These are phyloP conservation scores for Gortyna flavago DNA, from an alignment of 2,888 invertebrate genomes.

Conservation along the genomic window DNA sequence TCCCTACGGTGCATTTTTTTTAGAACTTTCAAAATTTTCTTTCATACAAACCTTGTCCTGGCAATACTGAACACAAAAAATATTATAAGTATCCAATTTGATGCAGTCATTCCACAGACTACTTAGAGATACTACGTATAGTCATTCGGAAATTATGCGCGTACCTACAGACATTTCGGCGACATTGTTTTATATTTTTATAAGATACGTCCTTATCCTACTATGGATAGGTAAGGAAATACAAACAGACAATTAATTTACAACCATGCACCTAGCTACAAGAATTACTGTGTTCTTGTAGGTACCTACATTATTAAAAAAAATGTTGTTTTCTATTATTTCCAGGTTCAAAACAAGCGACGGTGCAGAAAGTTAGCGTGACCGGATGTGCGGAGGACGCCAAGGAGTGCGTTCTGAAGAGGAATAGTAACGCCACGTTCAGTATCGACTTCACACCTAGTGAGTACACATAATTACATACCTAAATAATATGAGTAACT, in stretches of 20 bases:
- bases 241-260: not conserved
- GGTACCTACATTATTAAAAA: not conserved
- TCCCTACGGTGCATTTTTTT: too few species aligned
- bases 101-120: too few species aligned
- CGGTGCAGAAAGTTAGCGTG: slow-evolving; percentile 89
- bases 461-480: slow-evolving; percentile 68
- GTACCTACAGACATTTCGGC: too few species aligned
- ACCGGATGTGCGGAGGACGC: slow-evolving; percentile 90
- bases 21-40: too few species aligned
- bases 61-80: too few species aligned
- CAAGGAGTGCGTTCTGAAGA: slow-evolving; percentile 90
- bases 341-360: slow-evolving; percentile 91
- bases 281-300: not conserved
- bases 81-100: too few species aligned
- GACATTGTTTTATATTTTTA: too few species aligned
- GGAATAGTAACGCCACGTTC: slow-evolving; percentile 92
- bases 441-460: slow-evolving; percentile 91
- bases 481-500: not conserved
- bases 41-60: too few species aligned
- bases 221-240: not conserved
- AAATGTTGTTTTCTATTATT: slow-evolving; percentile 32
- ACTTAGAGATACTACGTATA: too few species aligned
- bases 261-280: not conserved
- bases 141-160: too few species aligned
- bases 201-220: too few species aligned